Percentiles rank a stretch among this genome's conserved stretches.
These are phyloP conservation scores for Linnaemya tessellans DNA, from an alignment of 2,888 invertebrate species.

Conservation along the genomic window DNA sequence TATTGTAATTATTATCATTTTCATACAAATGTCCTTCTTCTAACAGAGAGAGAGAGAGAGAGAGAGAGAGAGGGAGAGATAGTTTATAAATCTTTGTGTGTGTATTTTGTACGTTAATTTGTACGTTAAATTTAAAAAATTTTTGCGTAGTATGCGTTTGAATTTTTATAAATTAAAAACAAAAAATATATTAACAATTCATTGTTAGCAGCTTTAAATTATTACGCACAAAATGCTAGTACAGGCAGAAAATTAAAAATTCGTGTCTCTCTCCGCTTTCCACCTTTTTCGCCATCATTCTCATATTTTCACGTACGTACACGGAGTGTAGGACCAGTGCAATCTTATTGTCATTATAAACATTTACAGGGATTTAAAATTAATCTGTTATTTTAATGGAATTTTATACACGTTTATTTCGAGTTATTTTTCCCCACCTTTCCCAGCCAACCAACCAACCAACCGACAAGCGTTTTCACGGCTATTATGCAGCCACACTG, in stretches of 20 bases:
- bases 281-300: background rate
- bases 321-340: slow-evolving; percentile 17
- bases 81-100: background rate
- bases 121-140: slow-evolving; percentile 4
- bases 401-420: slow-evolving; percentile 51
- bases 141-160: background rate
- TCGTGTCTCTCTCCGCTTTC: background rate
- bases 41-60: no score
- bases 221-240: slow-evolving; percentile 63
- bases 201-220: slow-evolving; percentile 66
- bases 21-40: slow-evolving; percentile 8
- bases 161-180: slow-evolving; percentile 27
- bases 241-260: slow-evolving; percentile 25
- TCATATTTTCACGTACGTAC: background rate
- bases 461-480: background rate
- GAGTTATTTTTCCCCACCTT: slow-evolving; percentile 15
- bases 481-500: background rate
- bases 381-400: slow-evolving; percentile 66
- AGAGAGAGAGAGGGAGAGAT: no score
- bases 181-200: slow-evolving; percentile 59
- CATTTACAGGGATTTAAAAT: slow-evolving; percentile 66
- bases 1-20: slow-evolving; percentile 49
- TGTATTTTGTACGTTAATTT: slow-evolving; percentile 1
- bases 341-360: slow-evolving; percentile 62
- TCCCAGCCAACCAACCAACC: background rate